These are phyloP conservation scores for Cylindroiulus punctatus DNA, from an alignment of 2,888 invertebrate species.

Conservation along the genomic window DNA sequence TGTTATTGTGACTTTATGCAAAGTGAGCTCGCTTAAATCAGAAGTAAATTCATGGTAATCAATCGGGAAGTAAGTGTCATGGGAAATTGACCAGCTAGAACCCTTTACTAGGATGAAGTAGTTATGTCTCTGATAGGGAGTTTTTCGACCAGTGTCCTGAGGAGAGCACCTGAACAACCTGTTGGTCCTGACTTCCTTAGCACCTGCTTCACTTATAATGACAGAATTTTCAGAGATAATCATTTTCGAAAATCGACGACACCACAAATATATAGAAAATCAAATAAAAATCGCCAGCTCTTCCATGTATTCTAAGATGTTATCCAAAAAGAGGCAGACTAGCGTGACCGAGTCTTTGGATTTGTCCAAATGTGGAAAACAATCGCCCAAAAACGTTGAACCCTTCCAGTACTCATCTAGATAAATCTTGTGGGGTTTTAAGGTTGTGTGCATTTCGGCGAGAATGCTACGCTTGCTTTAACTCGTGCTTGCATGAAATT, in stretches of 20 bases:
- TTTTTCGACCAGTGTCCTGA: neutral
- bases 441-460: constrained; percentile 6
- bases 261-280: neutral
- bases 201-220: neutral
- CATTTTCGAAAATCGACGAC: constrained; percentile 1
- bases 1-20: neutral
- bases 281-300: neutral
- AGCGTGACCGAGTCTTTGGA: constrained; percentile 2
- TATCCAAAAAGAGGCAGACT: neutral
- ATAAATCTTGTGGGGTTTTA: constrained; percentile 24
- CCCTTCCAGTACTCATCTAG: neutral
- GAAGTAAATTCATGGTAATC: neutral
- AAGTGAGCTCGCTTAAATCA: neutral
- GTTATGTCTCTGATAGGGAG: neutral
- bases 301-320: neutral
- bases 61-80: constrained; percentile 26
- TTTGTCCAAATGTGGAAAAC: constrained; percentile 26
- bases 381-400: constrained; percentile 2
- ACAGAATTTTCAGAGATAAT: constrained; percentile 11
- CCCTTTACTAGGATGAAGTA: neutral
- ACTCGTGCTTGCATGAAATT: neutral
- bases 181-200: constrained; percentile 23
- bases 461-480: constrained; percentile 25
- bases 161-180: constrained; percentile 12
- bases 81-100: neutral